These are phyloP conservation scores for Autographa gamma DNA, from an alignment of 2,888 invertebrate genomes.

Conservation along the genomic window DNA sequence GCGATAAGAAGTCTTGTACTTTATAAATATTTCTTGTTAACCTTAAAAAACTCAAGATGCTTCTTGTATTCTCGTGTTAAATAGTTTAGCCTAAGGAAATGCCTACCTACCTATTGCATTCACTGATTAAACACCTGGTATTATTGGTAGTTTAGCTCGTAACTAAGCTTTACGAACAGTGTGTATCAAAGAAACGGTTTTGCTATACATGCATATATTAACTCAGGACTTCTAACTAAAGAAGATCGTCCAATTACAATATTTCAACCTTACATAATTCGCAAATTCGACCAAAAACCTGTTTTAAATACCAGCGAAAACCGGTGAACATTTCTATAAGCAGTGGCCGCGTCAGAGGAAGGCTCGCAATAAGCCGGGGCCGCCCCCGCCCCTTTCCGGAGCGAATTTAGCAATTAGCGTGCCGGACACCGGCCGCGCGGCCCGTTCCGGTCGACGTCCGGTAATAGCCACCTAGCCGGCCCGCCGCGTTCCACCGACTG, in stretches of 20 bases:
- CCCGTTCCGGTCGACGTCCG: constrained; percentile 39
- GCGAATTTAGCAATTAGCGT: constrained; percentile 84
- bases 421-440: constrained; percentile 63
- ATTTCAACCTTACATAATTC: background rate
- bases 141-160: too few species aligned
- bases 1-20: too few species aligned
- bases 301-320: constrained; percentile 11
- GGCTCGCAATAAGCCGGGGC: constrained; percentile 64
- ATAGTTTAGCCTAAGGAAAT: too few species aligned
- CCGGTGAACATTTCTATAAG: constrained; percentile 20
- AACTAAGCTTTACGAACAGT: too few species aligned
- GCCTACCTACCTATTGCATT: too few species aligned
- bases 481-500: constrained; percentile 50
- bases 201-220: background rate
- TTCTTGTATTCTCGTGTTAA: too few species aligned
- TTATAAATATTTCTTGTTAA: too few species aligned
- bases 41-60: too few species aligned
- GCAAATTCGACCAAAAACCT: background rate
- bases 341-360: constrained; percentile 12
- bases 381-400: constrained; percentile 45
- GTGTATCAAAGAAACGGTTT: background rate
- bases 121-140: too few species aligned
- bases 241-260: background rate
- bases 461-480: constrained; percentile 73
- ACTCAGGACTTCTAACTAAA: background rate